Evolutionary conservation across 1,140 invertebrate species (phyloP), one percentile per base, ranked within the genome.

Genomic region (Delia radicum): DNA sequence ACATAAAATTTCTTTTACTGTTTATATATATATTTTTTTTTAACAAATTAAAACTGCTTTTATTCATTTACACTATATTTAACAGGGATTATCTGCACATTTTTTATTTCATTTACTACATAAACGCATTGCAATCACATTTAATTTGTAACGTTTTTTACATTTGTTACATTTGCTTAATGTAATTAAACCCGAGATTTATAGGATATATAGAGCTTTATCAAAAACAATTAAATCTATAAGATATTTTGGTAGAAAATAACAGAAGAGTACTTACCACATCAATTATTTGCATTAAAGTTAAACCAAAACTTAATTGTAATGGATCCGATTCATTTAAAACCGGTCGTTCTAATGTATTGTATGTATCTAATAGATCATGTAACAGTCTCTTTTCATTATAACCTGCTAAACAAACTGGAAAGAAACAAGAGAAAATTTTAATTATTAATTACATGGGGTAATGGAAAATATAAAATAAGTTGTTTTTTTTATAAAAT

Each of bases 221-320:
- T n/a, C n/a, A n/a, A n/a, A n/a, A n/a, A n/a, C n/a, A n/a, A n/a
- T n/a, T n/a, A n/a, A n/a, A n/a, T n/a, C n/a, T n/a, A n/a, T n/a
- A n/a, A n/a, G n/a, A n/a, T n/a, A n/a, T n/a, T n/a, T n/a, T n/a
- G n/a, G n/a, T n/a, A n/a, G n/a, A n/a, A n/a, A n/a, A n/a, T n/a
- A n/a, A n/a, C n/a, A n/a, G n/a, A n/a, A n/a, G n/a, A 74, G 2
- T 81, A 93, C 94, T 93, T 92, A 99, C 98, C 92, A 99, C 97
- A 90, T 99, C 98, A 88, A 99, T 99, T 88, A 99, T 98, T 92
- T 99, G 98, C 93, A 98, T 98, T 86, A 99, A 92, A 83, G 96
- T 98, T 87, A 99, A 92, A 86, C 97, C 96, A 89, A 99, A 98
- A 88, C 92, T 96, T 87, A 99, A 94, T 89, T 94, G 92, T 82